A percentile compares a stretch with the other conserved stretches of the same genome.
phyloP scores from a whole-genome alignment of 2,888 invertebrate genomes.

The Thecophora atra region DNA sequence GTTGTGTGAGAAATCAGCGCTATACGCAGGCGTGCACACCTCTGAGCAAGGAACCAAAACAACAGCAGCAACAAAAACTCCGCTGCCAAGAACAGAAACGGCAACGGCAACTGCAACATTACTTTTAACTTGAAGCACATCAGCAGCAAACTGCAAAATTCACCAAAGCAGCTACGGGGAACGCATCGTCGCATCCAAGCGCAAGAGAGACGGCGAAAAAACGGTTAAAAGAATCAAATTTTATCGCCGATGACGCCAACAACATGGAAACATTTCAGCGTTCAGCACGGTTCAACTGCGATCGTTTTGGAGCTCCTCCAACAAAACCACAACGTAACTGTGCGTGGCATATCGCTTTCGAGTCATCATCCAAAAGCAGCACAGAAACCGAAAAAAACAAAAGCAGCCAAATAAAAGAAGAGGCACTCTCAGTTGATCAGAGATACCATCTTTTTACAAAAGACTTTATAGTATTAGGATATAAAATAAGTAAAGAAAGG shows the following conservation, averaged over 20 bases:
- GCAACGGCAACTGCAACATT: neutral
- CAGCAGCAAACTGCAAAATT: neutral
- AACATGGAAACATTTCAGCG: slow-evolving; percentile 10
- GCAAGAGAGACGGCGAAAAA: neutral
- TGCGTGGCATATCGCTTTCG: slow-evolving; percentile 19
- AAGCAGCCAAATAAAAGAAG: neutral
- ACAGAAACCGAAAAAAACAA: neutral
- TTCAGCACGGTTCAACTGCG: neutral
- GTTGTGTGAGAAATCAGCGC: slow-evolving; percentile 29
- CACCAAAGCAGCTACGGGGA: neutral
- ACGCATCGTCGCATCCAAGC: neutral
- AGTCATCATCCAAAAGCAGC: slow-evolving; percentile 8
- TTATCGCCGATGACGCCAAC: neutral
- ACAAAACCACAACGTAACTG: slow-evolving; percentile 6
- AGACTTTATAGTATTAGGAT: neutral
- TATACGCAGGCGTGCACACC: slow-evolving; percentile 22
- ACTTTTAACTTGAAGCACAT: neutral
- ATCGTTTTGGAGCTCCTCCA: neutral
- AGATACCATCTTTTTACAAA: neutral
- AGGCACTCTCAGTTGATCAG: neutral
- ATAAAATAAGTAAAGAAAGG: too few species aligned
- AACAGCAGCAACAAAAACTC: slow-evolving; percentile 4
- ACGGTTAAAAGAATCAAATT: neutral
- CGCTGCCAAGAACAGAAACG: neutral
- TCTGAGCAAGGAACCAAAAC: slow-evolving; percentile 1